Evolutionary conservation across 2,888 invertebrate genomes (phyloP), one percentile per base, ranked within the genome.

Genomic region (Catotricha subobsoleta): DNA sequence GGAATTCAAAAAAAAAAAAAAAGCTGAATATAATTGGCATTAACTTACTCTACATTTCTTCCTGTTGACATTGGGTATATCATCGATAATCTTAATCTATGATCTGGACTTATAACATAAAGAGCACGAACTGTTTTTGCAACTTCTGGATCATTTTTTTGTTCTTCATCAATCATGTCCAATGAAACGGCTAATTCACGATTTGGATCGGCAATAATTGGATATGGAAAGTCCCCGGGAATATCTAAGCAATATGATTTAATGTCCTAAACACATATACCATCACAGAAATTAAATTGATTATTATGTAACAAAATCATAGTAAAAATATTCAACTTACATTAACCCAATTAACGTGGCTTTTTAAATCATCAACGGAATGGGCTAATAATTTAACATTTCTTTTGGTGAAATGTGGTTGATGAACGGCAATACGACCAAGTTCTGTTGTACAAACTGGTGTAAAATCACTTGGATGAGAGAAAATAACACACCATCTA

Each of bases 401-500:
- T 16, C 83, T 65, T 51, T 78, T 76, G 27, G 67, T 60, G 52
- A 87, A 86, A 51, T 78, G 69, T 1, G 71, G 69, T 41, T 67
- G 60, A 52, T 82, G 72, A 13, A 78, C 73, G 2, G 79, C 79
- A 40, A 81, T 74, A 35, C 76, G 67, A 3, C 80, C 83, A 49
- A 90, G 62, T 60, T 88, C 88, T 0, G 87, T 88, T 6, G 88
- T 90, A 55, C 88, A 90, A 1, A 88, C 87, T 1, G 88, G 88
- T 0, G 88, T 90, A 58, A 79, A 90, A 60, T 88, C 88, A 8
- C 81, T 76, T 1, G 88, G 88, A 58, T 88, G 88, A 0, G 86
- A 86, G 58, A 88, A 88, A 19, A 88, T 61, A 53, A 87, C 74
- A 43, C 81, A 79, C 92, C 92, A 84, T 35, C 83, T 82, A 20